A percentile compares a stretch with the other conserved stretches of the same genome.
phyloP scores from a whole-genome alignment of 2,797 vertebrate species.

The Peromyscus melanophrys region DNA sequence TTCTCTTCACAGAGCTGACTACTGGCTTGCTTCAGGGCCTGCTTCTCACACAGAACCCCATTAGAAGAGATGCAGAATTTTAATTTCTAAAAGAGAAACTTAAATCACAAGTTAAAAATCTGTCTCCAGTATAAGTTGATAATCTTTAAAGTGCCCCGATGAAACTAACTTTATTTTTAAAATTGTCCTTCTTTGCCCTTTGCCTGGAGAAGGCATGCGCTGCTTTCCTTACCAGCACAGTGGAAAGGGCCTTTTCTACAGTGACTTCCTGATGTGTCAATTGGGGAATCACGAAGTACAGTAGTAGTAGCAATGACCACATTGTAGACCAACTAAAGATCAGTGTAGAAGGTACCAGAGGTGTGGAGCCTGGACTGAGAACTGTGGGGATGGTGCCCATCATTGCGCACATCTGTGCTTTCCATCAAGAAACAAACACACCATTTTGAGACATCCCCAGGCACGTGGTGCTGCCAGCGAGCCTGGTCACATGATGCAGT shows the following conservation, averaged over 20 bases:
- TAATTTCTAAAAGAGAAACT: background rate
- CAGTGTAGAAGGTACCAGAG: background rate
- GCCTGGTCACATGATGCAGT: background rate
- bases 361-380: background rate
- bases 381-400: background rate
- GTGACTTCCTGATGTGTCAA: background rate
- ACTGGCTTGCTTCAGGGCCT: background rate
- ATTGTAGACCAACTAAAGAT: background rate
- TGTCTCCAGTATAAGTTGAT: background rate
- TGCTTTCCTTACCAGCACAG: background rate
- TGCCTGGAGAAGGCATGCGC: background rate
- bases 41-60: background rate
- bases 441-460: background rate
- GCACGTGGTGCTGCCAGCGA: background rate
- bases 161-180: background rate
- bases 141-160: constrained; percentile 9
- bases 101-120: constrained; percentile 36
- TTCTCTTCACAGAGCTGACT: background rate
- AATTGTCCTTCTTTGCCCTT: background rate
- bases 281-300: background rate
- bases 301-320: background rate
- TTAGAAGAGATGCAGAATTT: constrained; percentile 33
- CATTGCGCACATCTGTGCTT: background rate
- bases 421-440: background rate
- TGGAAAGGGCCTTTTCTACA: background rate